Evolutionary conservation across 1,140 invertebrate genomes (phyloP).

Genomic region (Temnothorax nylanderi): DNA sequence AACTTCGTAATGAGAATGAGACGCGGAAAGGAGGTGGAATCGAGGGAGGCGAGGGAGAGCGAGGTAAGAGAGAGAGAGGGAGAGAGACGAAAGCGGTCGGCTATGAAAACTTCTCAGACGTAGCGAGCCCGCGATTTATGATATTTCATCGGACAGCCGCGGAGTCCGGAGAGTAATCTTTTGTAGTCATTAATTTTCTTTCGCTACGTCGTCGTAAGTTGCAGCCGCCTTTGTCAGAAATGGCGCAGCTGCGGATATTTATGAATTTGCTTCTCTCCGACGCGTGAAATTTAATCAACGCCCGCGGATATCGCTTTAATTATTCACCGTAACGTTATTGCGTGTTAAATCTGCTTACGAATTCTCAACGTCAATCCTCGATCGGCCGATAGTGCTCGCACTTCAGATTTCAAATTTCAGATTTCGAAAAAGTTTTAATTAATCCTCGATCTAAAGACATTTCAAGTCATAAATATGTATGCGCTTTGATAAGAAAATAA

Average conservation of each 20-base stretch:
- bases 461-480: background rate
- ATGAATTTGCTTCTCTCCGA: slow-evolving; percentile 51
- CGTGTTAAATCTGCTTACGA: slow-evolving; percentile 20
- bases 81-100: slow-evolving; percentile 58
- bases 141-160: slow-evolving; percentile 65
- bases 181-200: slow-evolving; percentile 64
- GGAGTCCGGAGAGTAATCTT: slow-evolving; percentile 60
- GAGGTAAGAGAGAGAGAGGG: background rate
- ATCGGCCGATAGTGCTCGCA: slow-evolving; percentile 4
- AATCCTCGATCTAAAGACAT: background rate
- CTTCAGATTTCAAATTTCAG: background rate
- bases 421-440: slow-evolving; percentile 52
- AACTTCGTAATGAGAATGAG: slow-evolving; percentile 83
- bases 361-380: slow-evolving; percentile 28
- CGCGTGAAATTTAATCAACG: slow-evolving; percentile 59
- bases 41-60: background rate
- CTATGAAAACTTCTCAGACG: slow-evolving; percentile 83
- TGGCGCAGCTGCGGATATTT: slow-evolving; percentile 57
- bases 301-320: slow-evolving; percentile 44
- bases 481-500: background rate
- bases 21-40: slow-evolving; percentile 67
- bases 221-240: slow-evolving; percentile 54
- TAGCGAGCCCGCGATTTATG: slow-evolving; percentile 78
- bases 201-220: slow-evolving; percentile 55
- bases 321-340: slow-evolving; percentile 40